Evolutionary conservation across 2,797 vertebrate species (phyloP).

Genomic region (Peromyscus attwateri): DNA sequence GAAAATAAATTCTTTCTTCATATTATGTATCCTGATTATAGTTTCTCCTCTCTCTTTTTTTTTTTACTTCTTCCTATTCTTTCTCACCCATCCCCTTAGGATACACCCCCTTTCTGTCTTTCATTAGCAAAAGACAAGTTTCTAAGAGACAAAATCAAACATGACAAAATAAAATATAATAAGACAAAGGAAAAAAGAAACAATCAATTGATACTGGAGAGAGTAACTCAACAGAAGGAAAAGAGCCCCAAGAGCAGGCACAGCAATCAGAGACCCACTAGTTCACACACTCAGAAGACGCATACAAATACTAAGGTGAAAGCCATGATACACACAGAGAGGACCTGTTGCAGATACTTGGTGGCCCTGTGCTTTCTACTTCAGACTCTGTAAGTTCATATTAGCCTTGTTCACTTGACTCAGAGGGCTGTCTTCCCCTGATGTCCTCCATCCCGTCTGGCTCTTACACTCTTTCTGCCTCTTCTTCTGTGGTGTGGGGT

Average conservation of each 20-base stretch:
- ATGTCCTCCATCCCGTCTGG: neutral
- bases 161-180: neutral
- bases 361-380: neutral
- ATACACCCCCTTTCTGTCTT: neutral
- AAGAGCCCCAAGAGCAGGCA: neutral
- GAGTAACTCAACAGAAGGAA: neutral
- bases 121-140: neutral
- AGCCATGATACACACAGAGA: neutral
- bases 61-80: neutral
- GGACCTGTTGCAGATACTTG: neutral
- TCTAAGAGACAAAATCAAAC: neutral
- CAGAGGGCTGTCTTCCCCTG: too few relatives aligned
- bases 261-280: neutral
- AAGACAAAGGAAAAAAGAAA: neutral
- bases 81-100: neutral
- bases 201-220: neutral
- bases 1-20: neutral
- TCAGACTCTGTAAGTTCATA: too few relatives aligned
- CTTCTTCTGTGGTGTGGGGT: neutral
- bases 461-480: neutral
- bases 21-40: neutral
- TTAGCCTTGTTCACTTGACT: neutral
- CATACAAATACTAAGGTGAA: neutral
- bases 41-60: neutral
- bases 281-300: neutral